Conservation (phyloP, 2,797 vertebrate species). For the Melanotaenia trifasciata region DNA sequence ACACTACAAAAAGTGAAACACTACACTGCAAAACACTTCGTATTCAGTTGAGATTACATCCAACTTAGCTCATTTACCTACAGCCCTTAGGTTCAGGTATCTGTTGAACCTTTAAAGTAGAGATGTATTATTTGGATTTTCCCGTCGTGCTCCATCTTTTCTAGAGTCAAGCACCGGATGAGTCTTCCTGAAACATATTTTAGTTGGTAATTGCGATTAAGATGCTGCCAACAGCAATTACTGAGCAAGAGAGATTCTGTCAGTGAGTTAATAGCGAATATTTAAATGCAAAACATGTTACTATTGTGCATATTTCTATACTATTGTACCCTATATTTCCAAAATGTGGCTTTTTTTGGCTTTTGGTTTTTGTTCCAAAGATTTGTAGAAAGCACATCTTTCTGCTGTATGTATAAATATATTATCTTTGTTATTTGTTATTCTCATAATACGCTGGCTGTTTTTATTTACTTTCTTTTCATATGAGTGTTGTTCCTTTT, state of each 20-base stretch:
- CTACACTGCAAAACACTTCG: slow-evolving; percentile 42
- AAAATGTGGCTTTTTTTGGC: slow-evolving; percentile 79
- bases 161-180: slow-evolving; percentile 72
- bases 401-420: slow-evolving; percentile 80
- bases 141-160: slow-evolving; percentile 70
- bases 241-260: slow-evolving; percentile 72
- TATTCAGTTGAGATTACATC: slow-evolving; percentile 32
- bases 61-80: slow-evolving; percentile 15
- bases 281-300: slow-evolving; percentile 82
- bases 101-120: slow-evolving; percentile 53
- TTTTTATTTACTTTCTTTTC: slow-evolving; percentile 72
- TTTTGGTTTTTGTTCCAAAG: slow-evolving; percentile 85
- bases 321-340: slow-evolving; percentile 80
- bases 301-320: slow-evolving; percentile 84
- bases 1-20: slow-evolving; percentile 64
- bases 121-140: slow-evolving; percentile 68
- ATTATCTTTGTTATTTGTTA: slow-evolving; percentile 76
- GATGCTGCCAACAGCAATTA: slow-evolving; percentile 66
- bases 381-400: slow-evolving; percentile 86
- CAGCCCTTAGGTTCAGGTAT: slow-evolving; percentile 48
- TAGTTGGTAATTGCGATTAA: slow-evolving; percentile 63
- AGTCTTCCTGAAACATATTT: slow-evolving; percentile 81
- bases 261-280: slow-evolving; percentile 64
- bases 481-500: slow-evolving; percentile 52
- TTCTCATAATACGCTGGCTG: slow-evolving; percentile 71